Evolutionary conservation across 2,797 vertebrate genomes (phyloP).

Genomic region (Pogoniulus pusillus): DNA sequence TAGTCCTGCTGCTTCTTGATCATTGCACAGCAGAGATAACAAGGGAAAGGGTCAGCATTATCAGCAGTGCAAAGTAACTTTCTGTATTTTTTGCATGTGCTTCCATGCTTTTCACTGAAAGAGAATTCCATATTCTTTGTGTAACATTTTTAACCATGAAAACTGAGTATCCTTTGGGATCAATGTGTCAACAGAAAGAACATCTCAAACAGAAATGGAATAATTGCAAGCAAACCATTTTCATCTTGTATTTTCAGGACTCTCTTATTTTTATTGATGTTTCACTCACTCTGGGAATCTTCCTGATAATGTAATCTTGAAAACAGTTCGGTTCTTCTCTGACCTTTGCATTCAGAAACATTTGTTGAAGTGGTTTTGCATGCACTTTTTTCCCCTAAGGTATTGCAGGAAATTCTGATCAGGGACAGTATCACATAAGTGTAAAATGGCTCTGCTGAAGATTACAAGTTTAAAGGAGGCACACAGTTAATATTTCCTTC

Average conservation of each 20-base stretch:
- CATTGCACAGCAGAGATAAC: background rate
- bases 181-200: slow-evolving; percentile 38
- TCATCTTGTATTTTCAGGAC: slow-evolving; percentile 8
- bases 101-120: background rate
- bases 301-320: slow-evolving; percentile 20
- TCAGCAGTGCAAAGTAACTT: background rate
- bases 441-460: background rate
- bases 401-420: slow-evolving; percentile 21
- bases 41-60: background rate
- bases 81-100: background rate
- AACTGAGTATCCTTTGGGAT: slow-evolving; percentile 26
- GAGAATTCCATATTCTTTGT: slow-evolving; percentile 15
- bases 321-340: slow-evolving; percentile 35
- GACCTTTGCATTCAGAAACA: slow-evolving; percentile 52
- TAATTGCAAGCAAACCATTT: slow-evolving; percentile 54
- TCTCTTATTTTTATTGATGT: slow-evolving; percentile 40
- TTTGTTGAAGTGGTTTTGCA: slow-evolving; percentile 45
- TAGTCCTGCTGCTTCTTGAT: background rate
- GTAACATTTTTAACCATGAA: background rate
- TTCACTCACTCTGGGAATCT: slow-evolving; percentile 23
- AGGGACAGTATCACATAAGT: slow-evolving; percentile 1
- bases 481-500: background rate
- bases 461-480: background rate
- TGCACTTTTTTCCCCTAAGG: background rate
- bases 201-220: slow-evolving; percentile 34